These are phyloP conservation scores for Athene cunicularia DNA, from an alignment of 2,113 vertebrate genomes.

Conservation along the genomic window DNA sequence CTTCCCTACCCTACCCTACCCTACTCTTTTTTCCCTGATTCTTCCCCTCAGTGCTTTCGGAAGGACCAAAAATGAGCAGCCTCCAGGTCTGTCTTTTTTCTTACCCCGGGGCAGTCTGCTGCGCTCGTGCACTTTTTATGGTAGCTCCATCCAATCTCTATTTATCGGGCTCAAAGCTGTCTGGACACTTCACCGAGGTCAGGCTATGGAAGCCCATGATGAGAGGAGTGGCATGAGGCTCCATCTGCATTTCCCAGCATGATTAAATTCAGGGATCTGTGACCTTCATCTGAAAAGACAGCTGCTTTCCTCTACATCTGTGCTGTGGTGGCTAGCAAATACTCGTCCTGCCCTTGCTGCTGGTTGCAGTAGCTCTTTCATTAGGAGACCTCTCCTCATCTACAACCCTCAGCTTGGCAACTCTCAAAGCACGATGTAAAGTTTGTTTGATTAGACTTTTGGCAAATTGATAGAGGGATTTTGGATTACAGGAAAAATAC, in stretches of 20 bases:
- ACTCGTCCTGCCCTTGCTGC: background rate
- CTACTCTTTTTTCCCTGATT: background rate
- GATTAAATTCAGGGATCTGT: background rate
- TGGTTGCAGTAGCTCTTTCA: background rate
- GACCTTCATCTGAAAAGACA: background rate
- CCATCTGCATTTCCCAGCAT: background rate
- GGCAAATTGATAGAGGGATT: background rate
- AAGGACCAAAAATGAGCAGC: background rate
- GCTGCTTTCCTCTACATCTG: rapidly evolving
- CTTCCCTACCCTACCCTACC: background rate
- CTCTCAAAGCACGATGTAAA: rapidly evolving
- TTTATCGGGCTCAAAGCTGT: background rate
- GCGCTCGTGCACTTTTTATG: rapidly evolving
- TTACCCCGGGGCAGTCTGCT: too few relatives aligned
- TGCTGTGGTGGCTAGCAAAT: background rate
- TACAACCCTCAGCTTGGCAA: background rate
- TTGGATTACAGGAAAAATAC: background rate
- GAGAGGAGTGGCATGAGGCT: background rate
- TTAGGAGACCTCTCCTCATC: background rate
- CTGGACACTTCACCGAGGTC: background rate
- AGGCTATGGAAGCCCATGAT: background rate
- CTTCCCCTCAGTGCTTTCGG: background rate
- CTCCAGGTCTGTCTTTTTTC: background rate
- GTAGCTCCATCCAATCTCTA: background rate
- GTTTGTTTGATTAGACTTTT: background rate